Evolutionary conservation across 2,113 vertebrate species (phyloP), one percentile per base, ranked within the genome.

Genomic region (Lepus europaeus): DNA sequence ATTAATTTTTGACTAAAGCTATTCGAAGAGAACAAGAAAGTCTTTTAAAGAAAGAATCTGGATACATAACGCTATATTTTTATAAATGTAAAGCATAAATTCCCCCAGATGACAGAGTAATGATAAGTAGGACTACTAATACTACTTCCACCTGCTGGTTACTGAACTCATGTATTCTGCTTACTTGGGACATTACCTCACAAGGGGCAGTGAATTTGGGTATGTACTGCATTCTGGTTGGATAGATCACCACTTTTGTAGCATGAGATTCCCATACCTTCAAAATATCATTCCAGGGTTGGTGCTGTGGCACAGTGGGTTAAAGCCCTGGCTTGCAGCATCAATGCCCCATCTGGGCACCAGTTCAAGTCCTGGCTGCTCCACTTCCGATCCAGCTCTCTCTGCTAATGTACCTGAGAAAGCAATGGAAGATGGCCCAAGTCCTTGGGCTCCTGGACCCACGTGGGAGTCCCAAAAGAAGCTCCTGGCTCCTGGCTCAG

Each of bases 1-100:
- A 29, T 1, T 78, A 36, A 68, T 19, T 86, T 93, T 90, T 79
- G 51, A 91, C 36, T 29, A 95, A 87, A 74, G 33, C 14, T 93
- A n/a, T 81, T 88, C 74, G 77, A 92, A 70, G 39, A 29, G 13
- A 66, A 79, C 93, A 79, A 31, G 8, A 51, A 39, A 36, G 4
- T n/a, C 51, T 51, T 84, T 88, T 36, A 22, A 90, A 76, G 13
- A 87, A 39, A n/a, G 61, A 61, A 12, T 59, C 16, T 74, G 19
- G 49, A 51, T 16, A 27, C 13, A 81, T 7, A n/a, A 79, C 29
- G 6, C 23, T 63, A 83, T 8, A 83, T 56, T 49, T 45, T 5
- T 68, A 80, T 51, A 87, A 86, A 91, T 22, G 16, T 61, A 25
- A 89, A 66, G 27, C 79, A 53, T 14, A 45, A 29, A 78, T 88